These are phyloP conservation scores for Elephas maximus DNA, from an alignment of 2,113 vertebrate species.

Conservation along the genomic window DNA sequence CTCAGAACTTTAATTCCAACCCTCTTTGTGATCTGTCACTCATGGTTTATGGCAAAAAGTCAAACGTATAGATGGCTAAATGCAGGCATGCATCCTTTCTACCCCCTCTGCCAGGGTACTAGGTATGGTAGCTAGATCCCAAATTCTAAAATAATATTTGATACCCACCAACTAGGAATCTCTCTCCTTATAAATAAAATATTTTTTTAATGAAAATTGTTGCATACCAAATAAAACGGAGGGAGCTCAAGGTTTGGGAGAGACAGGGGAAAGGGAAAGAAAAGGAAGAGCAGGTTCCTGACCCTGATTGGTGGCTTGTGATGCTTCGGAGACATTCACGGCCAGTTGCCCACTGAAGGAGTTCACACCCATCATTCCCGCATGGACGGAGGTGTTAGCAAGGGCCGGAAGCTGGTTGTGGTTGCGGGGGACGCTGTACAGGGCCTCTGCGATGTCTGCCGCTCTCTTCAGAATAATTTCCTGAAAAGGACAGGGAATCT, in stretches of 20 bases:
- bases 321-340: slow-evolving; percentile 96
- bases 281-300: slow-evolving; percentile 71
- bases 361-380: slow-evolving; percentile 98
- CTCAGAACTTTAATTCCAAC: slow-evolving; percentile 73
- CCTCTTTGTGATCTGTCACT: slow-evolving; percentile 51
- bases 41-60: slow-evolving; percentile 57
- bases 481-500: slow-evolving; percentile 83
- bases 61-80: neutral
- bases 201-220: neutral
- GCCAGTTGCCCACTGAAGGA: slow-evolving; percentile 98
- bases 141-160: neutral
- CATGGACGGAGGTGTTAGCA: slow-evolving; percentile 94
- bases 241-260: neutral
- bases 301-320: slow-evolving; percentile 97
- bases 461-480: slow-evolving; percentile 99
- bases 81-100: neutral
- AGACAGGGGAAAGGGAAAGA: neutral
- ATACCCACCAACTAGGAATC: neutral
- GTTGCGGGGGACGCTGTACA: slow-evolving; percentile 98
- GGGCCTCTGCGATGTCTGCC: slow-evolving; percentile 98
- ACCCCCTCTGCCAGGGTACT: neutral
- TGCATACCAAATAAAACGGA: neutral
- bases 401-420: slow-evolving; percentile 97
- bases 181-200: neutral
- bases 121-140: neutral